Evolutionary conservation across 2,797 vertebrate genomes (phyloP), one percentile per base, ranked within the genome.

Genomic region (Chaetodon trifasciatus): DNA sequence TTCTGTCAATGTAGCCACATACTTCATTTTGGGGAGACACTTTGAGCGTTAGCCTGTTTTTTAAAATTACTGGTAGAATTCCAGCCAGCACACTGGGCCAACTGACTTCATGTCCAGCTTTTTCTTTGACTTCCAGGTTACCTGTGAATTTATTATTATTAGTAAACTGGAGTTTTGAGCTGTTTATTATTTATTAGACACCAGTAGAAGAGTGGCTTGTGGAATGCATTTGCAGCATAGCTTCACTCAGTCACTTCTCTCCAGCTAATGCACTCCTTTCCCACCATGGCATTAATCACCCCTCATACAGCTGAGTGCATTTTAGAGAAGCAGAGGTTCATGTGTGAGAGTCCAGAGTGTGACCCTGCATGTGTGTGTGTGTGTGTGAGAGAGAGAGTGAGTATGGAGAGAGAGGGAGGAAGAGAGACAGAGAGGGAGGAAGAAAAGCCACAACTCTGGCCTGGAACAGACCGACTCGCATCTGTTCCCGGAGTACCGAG

Each of bases 251-350:
- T 53, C 69, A 28, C 70, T 21, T 52, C 24, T 28, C 21, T 55
- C 21, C 40, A 11, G 61, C 68, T 73, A 74, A 76, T 70, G 40
- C 75, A 0, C 40, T 5, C 15, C 42, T 40, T 13, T n/a, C 46
- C 10, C 44, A 13, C 4, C 9, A 63, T 46, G 85, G 76, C 74
- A 88, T 78, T 75, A 84, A 85, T 79, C 84, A 63, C 76, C 70
- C 67, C 52, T 60, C 83, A 83, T 89, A 84, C 40, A 8, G 50
- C 69, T 32, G 70, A 73, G 74, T 47, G 63, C 50, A 5, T 24
- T 58, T 28, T 15, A 28, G 68, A 73, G 56, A 52, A 58, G 68
- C 39, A 52, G 28, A 52, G 28, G 39, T 56, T 60, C 61, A 10
- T 39, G 15, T 56, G 77, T 46, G 62, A 66, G 71, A 65, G 69